Evolutionary conservation across 35 echinoderm and acorn worm species (phyloP).

Genomic region (Heliocidaris erythrogramma): DNA sequence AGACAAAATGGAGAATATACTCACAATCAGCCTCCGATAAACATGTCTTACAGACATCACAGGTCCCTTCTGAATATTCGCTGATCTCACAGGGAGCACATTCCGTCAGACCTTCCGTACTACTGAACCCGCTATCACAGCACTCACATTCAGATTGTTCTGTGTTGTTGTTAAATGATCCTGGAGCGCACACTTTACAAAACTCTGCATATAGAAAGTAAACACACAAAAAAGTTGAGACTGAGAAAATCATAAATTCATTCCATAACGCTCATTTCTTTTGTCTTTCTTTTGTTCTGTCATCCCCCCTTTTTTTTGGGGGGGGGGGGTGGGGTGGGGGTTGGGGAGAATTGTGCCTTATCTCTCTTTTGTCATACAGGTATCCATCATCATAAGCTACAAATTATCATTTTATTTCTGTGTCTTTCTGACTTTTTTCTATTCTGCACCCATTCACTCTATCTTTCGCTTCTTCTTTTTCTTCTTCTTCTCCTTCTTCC

Average conservation of each 20-base stretch:
- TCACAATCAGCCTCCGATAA: conserved; percentile 63
- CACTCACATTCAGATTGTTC: conserved; percentile 72
- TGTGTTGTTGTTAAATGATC: conserved; percentile 69
- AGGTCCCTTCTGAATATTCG: conserved; percentile 80
- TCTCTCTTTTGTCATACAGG: background rate
- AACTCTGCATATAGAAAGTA: conserved; percentile 53
- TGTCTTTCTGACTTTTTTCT: no score
- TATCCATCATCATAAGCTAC: no score
- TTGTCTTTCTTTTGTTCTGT: no score
- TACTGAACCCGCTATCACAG: conserved; percentile 75
- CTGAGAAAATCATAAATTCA: no score
- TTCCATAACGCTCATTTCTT: no score
- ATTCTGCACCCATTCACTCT: no score
- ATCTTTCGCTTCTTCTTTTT: no score
- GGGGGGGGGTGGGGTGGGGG: no score
- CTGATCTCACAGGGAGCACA: conserved; percentile 72
- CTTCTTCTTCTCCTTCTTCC: no score
- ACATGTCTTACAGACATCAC: conserved; percentile 71
- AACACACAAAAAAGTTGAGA: no score
- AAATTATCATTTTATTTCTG: no score
- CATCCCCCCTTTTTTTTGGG: background rate
- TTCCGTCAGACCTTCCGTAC: conserved; percentile 73
- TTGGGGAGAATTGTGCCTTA: background rate
- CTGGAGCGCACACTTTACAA: conserved; percentile 80
- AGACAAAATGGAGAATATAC: conserved; percentile 19